phyloP scores from a whole-genome alignment of 2,888 invertebrate species.

The Platycheirus albimanus region DNA sequence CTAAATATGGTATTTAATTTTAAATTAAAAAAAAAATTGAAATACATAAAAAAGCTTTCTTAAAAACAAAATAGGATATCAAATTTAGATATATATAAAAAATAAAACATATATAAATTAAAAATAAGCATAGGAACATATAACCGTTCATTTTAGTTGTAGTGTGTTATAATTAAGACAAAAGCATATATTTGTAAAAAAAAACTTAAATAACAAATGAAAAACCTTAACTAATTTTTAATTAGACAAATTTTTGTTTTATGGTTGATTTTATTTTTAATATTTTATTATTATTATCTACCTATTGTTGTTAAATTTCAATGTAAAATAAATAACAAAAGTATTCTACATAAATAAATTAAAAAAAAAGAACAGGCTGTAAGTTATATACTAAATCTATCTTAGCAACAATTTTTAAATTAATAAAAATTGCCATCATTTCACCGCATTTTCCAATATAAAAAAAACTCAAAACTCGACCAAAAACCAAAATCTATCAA shows the following conservation, averaged over 20 bases:
- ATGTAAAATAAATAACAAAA: constrained; percentile 28
- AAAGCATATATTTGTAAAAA: constrained; percentile 45
- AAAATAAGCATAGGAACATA: constrained; percentile 15
- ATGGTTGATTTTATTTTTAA: not conserved
- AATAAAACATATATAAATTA: constrained; percentile 27
- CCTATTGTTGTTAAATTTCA: constrained; percentile 54
- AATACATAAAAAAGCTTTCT: constrained; percentile 53
- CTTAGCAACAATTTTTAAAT: constrained; percentile 10
- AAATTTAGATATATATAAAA: constrained; percentile 65
- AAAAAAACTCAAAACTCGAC: not conserved
- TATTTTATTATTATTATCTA: not conserved
- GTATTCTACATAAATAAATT: constrained; percentile 14
- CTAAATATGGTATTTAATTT: constrained; percentile 56
- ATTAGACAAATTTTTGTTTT: constrained; percentile 47
- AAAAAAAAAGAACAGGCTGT: constrained; percentile 20
- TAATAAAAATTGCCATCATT: constrained; percentile 1
- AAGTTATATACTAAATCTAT: constrained; percentile 8
- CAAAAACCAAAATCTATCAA: constrained; percentile 1
- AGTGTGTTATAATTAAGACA: constrained; percentile 40
- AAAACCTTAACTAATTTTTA: constrained; percentile 31
- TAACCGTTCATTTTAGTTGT: constrained; percentile 50
- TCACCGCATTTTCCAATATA: no score
- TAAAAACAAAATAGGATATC: constrained; percentile 67
- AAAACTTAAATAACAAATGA: constrained; percentile 17
- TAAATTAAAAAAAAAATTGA: constrained; percentile 25